These are phyloP conservation scores for Mercenaria mercenaria DNA, from an alignment of 1,140 invertebrate genomes.

Conservation along the genomic window DNA sequence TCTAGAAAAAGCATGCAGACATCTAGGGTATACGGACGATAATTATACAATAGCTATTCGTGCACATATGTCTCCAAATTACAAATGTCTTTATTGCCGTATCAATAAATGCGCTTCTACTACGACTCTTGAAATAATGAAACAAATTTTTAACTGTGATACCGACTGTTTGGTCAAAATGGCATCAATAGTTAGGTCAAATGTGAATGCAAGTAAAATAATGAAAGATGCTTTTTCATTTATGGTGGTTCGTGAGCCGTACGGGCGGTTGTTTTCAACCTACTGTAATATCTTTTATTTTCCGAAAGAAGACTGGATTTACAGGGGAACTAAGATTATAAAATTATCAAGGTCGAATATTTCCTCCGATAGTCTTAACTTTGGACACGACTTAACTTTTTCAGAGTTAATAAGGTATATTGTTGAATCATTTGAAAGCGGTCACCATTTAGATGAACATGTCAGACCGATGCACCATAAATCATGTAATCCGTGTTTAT, in stretches of 20 bases:
- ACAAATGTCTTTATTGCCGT: neutral
- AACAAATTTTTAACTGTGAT: neutral
- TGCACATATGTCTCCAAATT: neutral
- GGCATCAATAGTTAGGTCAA: neutral
- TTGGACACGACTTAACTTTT: slow-evolving; percentile 33
- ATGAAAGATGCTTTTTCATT: neutral
- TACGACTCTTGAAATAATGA: neutral
- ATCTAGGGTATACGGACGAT: too few relatives aligned
- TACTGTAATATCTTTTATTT: slow-evolving; percentile 22
- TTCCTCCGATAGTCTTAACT: neutral
- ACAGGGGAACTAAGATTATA: neutral
- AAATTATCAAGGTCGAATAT: neutral
- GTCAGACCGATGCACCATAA: slow-evolving; percentile 3
- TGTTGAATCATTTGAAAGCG: neutral
- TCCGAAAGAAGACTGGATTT: neutral
- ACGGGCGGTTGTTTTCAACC: slow-evolving; percentile 3
- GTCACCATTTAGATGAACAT: neutral
- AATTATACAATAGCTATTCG: neutral
- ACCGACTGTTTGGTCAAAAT: neutral
- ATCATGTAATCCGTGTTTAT: neutral
- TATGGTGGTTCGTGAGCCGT: slow-evolving; percentile 16
- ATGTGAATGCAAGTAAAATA: neutral
- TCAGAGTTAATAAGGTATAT: neutral
- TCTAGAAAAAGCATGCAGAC: too few relatives aligned
- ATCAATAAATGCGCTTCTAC: neutral